phyloP scores from a whole-genome alignment of 2,888 invertebrate genomes.

The Campaea margaritaria region DNA sequence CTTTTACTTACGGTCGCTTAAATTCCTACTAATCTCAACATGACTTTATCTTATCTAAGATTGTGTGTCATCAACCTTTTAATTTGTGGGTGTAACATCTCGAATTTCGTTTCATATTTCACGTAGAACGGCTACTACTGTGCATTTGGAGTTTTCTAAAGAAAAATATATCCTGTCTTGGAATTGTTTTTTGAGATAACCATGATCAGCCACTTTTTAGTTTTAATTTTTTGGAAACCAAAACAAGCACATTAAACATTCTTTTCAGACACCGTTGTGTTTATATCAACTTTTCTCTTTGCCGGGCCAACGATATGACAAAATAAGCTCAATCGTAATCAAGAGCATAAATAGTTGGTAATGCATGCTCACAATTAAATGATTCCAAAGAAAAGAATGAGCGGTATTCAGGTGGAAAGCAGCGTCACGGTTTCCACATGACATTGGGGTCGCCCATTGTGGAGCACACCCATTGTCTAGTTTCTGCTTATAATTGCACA shows the following conservation, averaged over 20 bases:
- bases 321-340: neutral
- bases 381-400: constrained; percentile 51
- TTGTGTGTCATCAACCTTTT: constrained; percentile 54
- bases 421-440: constrained; percentile 81
- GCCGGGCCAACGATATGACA: too few relatives aligned
- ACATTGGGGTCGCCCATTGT: constrained; percentile 77
- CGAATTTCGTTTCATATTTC: constrained; percentile 19
- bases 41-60: constrained; percentile 51
- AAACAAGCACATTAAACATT: neutral
- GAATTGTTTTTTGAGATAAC: neutral
- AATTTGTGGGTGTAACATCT: constrained; percentile 38
- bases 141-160: constrained; percentile 5
- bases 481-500: constrained; percentile 42
- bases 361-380: constrained; percentile 46
- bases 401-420: constrained; percentile 72
- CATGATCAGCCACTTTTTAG: neutral
- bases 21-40: constrained; percentile 46
- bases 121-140: constrained; percentile 12
- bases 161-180: neutral
- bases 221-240: neutral
- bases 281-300: too few relatives aligned
- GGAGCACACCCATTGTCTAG: constrained; percentile 64
- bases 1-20: constrained; percentile 43
- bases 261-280: too few relatives aligned
- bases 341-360: constrained; percentile 44